A percentile compares a stretch with the other conserved stretches of the same genome.
Evolutionary conservation across 1,140 invertebrate genomes (phyloP).

Genomic region (Protaetia brevitarsis): DNA sequence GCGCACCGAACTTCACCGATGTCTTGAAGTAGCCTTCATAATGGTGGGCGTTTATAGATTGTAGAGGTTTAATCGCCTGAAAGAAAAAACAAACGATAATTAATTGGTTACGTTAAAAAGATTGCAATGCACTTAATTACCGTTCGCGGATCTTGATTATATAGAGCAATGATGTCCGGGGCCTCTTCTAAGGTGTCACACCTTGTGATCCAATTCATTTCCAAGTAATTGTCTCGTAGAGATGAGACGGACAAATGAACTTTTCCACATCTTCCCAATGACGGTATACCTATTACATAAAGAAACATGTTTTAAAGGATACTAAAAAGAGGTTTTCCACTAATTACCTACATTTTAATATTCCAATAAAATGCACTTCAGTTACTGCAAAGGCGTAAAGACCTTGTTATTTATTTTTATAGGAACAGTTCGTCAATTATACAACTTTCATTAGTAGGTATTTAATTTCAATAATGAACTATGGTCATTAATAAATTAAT

Average conservation of each 20-base stretch:
- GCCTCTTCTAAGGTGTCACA: slow-evolving; percentile 30
- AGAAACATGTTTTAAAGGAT: no score
- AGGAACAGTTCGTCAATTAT: no score
- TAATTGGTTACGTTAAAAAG: not conserved
- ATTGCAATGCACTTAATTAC: not conserved
- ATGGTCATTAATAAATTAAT: no score
- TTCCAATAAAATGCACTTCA: no score
- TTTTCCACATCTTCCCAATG: slow-evolving; percentile 38
- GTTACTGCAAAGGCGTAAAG: no score
- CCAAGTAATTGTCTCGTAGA: slow-evolving; percentile 32
- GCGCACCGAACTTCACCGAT: slow-evolving; percentile 37
- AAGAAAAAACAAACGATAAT: not conserved
- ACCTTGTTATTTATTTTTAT: no score
- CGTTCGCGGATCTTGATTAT: slow-evolving; percentile 31
- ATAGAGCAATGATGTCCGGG: slow-evolving; percentile 36
- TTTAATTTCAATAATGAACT: no score
- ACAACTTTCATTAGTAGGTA: no score
- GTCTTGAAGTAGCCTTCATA: slow-evolving; percentile 40
- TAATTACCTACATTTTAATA: no score
- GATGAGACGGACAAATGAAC: slow-evolving; percentile 43
- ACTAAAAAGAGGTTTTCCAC: no score
- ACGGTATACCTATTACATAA: not conserved
- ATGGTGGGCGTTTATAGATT: slow-evolving; percentile 19
- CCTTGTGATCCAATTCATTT: slow-evolving; percentile 40
- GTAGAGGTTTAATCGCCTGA: not conserved